Conservation (phyloP, 2,888 invertebrate species). For the Brachyptera risi region DNA sequence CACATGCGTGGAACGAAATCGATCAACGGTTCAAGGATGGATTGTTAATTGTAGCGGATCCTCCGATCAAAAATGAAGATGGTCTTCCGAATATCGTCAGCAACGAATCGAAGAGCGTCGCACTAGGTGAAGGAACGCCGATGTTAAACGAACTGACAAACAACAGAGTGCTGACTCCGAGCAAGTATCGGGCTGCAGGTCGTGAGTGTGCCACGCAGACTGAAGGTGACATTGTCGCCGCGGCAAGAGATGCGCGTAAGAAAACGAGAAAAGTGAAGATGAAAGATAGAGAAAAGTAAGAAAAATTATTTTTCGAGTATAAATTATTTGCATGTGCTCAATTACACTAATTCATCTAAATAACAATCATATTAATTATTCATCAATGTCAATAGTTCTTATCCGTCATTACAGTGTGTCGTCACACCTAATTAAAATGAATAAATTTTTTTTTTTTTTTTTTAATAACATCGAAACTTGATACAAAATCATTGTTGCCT, state of each 20-base stretch:
- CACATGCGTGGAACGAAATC: no score
- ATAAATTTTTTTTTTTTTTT: no score
- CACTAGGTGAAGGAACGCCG: no score
- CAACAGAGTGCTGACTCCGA: constrained; percentile 56
- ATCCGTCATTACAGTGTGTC: no score
- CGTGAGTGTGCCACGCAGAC: constrained; percentile 68
- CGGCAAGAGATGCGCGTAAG: constrained; percentile 19
- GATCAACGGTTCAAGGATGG: no score
- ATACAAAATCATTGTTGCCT: no score
- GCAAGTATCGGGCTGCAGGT: constrained; percentile 46
- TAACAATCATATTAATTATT: neutral
- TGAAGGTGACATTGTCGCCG: constrained; percentile 44
- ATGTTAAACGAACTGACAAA: no score
- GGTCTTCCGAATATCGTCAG: no score
- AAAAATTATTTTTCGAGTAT: neutral
- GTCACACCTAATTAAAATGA: no score
- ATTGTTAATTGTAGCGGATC: neutral
- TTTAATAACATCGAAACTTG: no score
- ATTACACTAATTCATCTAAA: neutral
- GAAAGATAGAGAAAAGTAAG: constrained; percentile 30
- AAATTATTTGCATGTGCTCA: neutral
- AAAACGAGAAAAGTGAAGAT: constrained; percentile 1
- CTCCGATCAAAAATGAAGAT: neutral
- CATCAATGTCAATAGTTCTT: no score
- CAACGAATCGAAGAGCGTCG: no score